Percentiles rank a stretch among this genome's conserved stretches.
These are phyloP conservation scores for Melinopterus prodromus DNA, from an alignment of 2,888 invertebrate species.

Conservation along the genomic window DNA sequence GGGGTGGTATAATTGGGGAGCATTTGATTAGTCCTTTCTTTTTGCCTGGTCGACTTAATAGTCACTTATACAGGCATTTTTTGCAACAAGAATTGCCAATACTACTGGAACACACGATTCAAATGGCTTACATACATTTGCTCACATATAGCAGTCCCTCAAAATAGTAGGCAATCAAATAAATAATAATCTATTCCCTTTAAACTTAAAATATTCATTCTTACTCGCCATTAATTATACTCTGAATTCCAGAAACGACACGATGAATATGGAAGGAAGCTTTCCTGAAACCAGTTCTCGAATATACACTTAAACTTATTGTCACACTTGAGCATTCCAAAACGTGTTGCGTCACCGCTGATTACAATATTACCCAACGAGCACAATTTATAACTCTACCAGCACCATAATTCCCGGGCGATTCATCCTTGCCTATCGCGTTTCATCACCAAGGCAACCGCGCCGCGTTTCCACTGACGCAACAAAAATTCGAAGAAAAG, in stretches of 20 bases:
- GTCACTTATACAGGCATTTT: no score
- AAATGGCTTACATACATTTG: no score
- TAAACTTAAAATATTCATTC: conserved; percentile 6
- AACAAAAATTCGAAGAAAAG: not conserved
- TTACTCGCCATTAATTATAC: conserved; percentile 4
- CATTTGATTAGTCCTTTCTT: no score
- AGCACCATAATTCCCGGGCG: not conserved
- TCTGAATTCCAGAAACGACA: not conserved
- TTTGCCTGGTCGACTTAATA: no score
- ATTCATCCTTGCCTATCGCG: not conserved
- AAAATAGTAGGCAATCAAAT: not conserved
- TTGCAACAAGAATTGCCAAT: no score
- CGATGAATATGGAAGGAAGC: not conserved
- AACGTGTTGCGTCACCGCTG: not conserved
- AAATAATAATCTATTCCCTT: not conserved
- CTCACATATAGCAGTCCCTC: no score
- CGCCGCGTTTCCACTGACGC: not conserved
- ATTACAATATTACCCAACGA: conserved; percentile 4
- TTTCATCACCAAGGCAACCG: not conserved
- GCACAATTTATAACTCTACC: not conserved
- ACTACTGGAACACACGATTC: no score
- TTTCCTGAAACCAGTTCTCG: not conserved
- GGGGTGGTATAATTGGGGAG: no score
- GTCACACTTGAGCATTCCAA: not conserved
- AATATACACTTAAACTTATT: not conserved